Evolutionary conservation across 2,888 invertebrate genomes (phyloP), one percentile per base, ranked within the genome.

Genomic region (Sesamia inferens): DNA sequence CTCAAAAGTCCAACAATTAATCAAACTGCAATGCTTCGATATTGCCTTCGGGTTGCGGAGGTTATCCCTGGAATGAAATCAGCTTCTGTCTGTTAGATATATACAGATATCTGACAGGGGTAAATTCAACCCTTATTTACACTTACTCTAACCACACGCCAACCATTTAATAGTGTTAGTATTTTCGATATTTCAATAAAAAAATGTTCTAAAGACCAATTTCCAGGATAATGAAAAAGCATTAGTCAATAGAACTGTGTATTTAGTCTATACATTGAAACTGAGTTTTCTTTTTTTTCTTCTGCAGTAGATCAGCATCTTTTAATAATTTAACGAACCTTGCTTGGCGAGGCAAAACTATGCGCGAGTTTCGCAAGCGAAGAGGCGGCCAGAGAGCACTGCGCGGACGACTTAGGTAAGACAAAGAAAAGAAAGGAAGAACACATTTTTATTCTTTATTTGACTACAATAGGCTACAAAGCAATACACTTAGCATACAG

Each of bases 291-390:
- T 16, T 54, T 11, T 47, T n/a, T 1, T 68, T 11, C 5, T 31
- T 19, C 16, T 24, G 5, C 85, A 93, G 93, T 62, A 89, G 91
- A 10, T 84, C 93, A 8, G 90, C 88, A 0, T 92, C 92, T 4
- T 91, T 92, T 73, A 86, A 85, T 42, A 92, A 90, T 75, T 14
- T 93, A 51, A 84, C 89, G 0, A 85, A 74, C 65, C 85, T 82
- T 0, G 71, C 81, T 11, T 88, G 90, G 89, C 88, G 89, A 22
- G 87, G 83, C 0, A 86, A 81, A 44, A 69, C 76, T 13, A 31
- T 71, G 76, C 85, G 89, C 2, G 89, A 90, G 14, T 90, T 89
- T 85, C 81, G 90, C 6, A 86, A 91, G 19, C 89, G 92, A 55
- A 91, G 91, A 6, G 90, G 90, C 13, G 87, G 82, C 0, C 87